Conservation (phyloP, 2,888 invertebrate genomes). For the Dysmachus trigonus region DNA sequence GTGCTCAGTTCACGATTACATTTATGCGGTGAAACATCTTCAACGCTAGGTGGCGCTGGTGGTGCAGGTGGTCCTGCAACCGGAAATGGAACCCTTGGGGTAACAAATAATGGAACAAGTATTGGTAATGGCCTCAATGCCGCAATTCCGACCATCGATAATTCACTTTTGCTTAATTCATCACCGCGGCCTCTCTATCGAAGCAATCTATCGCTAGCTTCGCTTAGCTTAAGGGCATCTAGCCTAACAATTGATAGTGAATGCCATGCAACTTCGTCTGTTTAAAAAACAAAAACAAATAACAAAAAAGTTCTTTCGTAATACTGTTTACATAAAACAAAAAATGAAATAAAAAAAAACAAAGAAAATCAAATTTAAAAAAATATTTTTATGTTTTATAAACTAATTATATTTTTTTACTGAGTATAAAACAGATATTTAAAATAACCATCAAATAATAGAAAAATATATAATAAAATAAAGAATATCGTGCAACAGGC, state of each 20-base stretch:
- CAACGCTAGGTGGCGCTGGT: slow-evolving; percentile 43
- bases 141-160: slow-evolving; percentile 52
- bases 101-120: not conserved
- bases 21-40: slow-evolving; percentile 59
- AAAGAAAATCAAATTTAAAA: too few relatives aligned
- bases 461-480: not conserved
- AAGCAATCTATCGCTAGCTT: slow-evolving; percentile 63
- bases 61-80: not conserved
- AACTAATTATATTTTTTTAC: too few relatives aligned
- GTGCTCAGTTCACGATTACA: slow-evolving; percentile 73
- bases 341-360: too few relatives aligned
- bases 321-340: not conserved
- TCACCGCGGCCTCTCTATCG: slow-evolving; percentile 59
- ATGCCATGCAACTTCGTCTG: slow-evolving; percentile 69
- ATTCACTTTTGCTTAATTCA: slow-evolving; percentile 54
- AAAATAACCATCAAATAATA: not conserved
- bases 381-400: too few relatives aligned
- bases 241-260: slow-evolving; percentile 64
- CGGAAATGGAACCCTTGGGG: not conserved
- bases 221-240: slow-evolving; percentile 62
- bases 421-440: not conserved
- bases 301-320: not conserved
- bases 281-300: slow-evolving; percentile 56
- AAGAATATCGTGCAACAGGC: not conserved
- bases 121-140: not conserved